phyloP scores from a whole-genome alignment of 2,888 invertebrate genomes.

The Steinernema scapterisci region DNA sequence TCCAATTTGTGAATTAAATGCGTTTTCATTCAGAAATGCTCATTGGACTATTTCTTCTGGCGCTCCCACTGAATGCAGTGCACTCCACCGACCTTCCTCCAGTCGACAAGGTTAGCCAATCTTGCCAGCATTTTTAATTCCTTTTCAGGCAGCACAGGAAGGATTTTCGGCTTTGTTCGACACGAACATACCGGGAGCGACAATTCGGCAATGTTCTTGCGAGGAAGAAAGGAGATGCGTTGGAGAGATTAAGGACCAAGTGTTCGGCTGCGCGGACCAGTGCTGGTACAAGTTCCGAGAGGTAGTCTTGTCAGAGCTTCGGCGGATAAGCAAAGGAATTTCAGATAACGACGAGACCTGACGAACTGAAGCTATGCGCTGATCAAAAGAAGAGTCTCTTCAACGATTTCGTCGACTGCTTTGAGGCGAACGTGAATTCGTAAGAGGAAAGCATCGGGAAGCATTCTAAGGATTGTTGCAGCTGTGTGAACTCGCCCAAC shows the following conservation, averaged over 20 bases:
- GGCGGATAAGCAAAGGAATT: not conserved
- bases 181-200: constrained; percentile 43
- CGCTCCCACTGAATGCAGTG: no score
- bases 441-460: not conserved
- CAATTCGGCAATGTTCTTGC: constrained; percentile 32
- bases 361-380: constrained; percentile 25
- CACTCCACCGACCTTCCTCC: not conserved
- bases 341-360: constrained; percentile 28
- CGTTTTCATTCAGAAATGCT: not conserved
- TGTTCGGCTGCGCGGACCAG: constrained; percentile 16
- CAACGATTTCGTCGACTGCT: constrained; percentile 33
- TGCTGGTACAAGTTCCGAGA: constrained; percentile 34
- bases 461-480: not conserved
- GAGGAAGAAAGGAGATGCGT: constrained; percentile 18
- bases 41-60: no score
- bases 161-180: constrained; percentile 40
- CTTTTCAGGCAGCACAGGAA: constrained; percentile 43
- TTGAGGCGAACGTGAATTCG: constrained; percentile 17
- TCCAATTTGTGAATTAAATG: no score
- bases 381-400: constrained; percentile 9
- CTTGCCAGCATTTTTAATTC: not conserved
- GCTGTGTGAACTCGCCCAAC: not conserved
- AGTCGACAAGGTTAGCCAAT: not conserved
- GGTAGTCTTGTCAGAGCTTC: no score
- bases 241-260: constrained; percentile 30